These are phyloP conservation scores for Deroplatys truncata DNA, from an alignment of 2,888 invertebrate genomes.

Conservation along the genomic window DNA sequence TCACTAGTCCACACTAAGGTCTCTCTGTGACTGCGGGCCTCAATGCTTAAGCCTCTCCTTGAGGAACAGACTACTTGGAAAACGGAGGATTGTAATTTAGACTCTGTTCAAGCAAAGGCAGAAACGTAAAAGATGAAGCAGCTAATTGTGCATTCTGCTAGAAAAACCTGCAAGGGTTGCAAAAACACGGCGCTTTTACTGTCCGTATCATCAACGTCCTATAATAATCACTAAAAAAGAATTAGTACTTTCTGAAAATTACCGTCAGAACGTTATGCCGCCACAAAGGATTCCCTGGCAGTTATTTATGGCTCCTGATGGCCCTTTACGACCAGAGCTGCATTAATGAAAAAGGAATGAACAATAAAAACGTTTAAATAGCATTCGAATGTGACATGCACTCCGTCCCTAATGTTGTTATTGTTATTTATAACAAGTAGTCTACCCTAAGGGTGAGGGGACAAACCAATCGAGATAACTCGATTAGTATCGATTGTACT, in stretches of 20 bases:
- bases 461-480: neutral
- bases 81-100: too few species aligned
- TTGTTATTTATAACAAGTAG: neutral
- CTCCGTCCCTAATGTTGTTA: neutral
- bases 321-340: neutral
- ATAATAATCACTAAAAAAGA: neutral
- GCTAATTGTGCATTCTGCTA: too few species aligned
- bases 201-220: too few species aligned
- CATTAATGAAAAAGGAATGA: neutral
- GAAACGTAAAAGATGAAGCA: too few species aligned
- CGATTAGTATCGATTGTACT: neutral
- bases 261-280: neutral
- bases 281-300: neutral
- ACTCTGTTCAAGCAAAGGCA: too few species aligned
- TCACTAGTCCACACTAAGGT: too few species aligned
- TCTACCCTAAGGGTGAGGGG: neutral
- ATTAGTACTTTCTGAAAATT: neutral
- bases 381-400: neutral
- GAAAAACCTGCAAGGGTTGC: too few species aligned
- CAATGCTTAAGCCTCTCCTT: too few species aligned
- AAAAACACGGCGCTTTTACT: too few species aligned
- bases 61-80: too few species aligned
- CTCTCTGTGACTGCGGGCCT: too few species aligned
- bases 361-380: neutral
- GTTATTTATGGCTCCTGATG: neutral